Base-by-base conservation (phyloP, 2,888 invertebrate genomes). In the Drosophila multiciliata region DNA sequence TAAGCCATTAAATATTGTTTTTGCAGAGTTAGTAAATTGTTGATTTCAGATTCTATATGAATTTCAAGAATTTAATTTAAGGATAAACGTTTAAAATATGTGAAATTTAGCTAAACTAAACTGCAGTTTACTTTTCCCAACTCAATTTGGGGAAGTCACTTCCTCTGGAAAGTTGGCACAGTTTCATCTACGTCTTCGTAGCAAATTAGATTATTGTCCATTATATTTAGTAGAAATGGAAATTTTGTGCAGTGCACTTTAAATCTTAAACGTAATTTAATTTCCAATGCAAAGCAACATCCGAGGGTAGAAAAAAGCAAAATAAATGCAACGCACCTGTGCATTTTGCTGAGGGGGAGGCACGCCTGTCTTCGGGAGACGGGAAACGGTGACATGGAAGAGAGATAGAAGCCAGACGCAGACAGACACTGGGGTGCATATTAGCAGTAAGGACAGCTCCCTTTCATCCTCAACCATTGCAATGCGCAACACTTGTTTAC, bases 261-360 rank as follows among this genome's bases (percentile, higher is more conserved):
- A 83, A 88, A 75, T 83, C 86, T 77, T 74, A 82, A 82, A 69
- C 70, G 68, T 85, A 77, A 83, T 83, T 87, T 87, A 70, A 83
- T 83, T 85, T 87, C 58, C 76, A 76, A 68, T 81, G 84, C 75
- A 76, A 68, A 79, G 76, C 72, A 79, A 67, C 53, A 57, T 72
- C 63, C 38, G n/a, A 53, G 64, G 66, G 20, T 35, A 29, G 7
- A 35, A 45, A 55, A 57, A 64, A 57, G 1, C 15, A 55, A 55
- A 20, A 8, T 17, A 54, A 36, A 38, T 67, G 59, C 52, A 75
- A 61, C 49, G 80, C 78, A 80, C 78, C 80, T 78, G 78, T 67
- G 64, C 50, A 52, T 59, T 38, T 38, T 36, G 54, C 52, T 38
- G 35, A 48, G 35, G 49, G 33, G 45, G 50, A 20, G 35, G 49